phyloP scores from a whole-genome alignment of 2,113 vertebrate genomes.

The Nothocercus julius region DNA sequence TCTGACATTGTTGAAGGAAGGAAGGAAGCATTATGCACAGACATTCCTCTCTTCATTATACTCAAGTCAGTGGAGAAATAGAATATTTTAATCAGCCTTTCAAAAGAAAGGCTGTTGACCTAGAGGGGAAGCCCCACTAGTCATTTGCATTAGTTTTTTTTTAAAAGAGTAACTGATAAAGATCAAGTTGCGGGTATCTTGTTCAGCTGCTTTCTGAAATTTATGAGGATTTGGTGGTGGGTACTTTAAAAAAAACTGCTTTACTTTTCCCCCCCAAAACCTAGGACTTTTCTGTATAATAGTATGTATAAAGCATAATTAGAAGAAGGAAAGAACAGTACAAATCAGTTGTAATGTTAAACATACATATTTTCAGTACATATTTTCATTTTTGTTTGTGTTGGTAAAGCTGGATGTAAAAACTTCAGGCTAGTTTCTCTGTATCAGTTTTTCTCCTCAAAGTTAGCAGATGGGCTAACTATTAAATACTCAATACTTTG shows the following conservation, averaged over 20 bases:
- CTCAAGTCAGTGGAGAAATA: not conserved
- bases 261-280: not conserved
- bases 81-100: not conserved
- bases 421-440: not conserved
- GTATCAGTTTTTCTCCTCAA: not conserved
- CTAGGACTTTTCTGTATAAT: not conserved
- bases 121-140: not conserved
- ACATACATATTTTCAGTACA: not conserved
- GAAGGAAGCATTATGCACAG: not conserved
- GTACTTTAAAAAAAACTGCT: not conserved
- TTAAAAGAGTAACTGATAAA: not conserved
- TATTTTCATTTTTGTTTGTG: no score
- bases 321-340: not conserved
- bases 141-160: not conserved
- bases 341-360: not conserved
- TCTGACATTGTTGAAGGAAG: not conserved
- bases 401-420: not conserved
- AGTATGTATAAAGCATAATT: not conserved
- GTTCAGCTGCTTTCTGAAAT: not conserved
- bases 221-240: not conserved
- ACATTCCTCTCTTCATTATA: constrained; percentile 15
- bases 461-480: not conserved
- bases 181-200: not conserved
- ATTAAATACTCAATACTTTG: not conserved
- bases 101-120: constrained; percentile 6